phyloP scores from a whole-genome alignment of 2,113 vertebrate genomes.

The Neodon shergylaensis region DNA sequence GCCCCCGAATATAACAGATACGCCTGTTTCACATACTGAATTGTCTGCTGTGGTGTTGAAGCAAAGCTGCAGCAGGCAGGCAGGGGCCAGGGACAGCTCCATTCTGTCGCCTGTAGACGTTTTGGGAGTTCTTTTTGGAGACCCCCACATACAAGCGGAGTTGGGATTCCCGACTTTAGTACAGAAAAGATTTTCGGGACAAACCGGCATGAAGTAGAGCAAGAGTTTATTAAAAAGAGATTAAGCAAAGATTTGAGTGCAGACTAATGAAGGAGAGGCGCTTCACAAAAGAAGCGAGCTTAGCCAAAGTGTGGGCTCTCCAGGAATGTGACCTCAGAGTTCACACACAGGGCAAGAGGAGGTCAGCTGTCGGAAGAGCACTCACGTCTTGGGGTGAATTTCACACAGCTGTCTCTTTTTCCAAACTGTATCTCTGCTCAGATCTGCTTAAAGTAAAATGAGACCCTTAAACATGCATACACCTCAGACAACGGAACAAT shows the following conservation, averaged over 20 bases:
- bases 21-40: not conserved
- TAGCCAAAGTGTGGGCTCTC: not conserved
- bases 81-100: not conserved
- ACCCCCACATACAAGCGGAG: not conserved
- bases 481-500: not conserved
- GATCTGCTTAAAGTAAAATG: not conserved
- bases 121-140: not conserved
- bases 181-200: not conserved
- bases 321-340: not conserved
- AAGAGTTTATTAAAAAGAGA: not conserved
- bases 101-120: too few relatives aligned
- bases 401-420: not conserved
- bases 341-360: not conserved
- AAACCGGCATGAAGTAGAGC: not conserved
- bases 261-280: not conserved
- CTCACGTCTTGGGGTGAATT: not conserved
- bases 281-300: not conserved
- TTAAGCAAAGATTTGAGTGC: not conserved
- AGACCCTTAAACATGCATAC: not conserved
- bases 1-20: too few relatives aligned
- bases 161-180: not conserved
- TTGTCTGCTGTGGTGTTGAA: fast-evolving
- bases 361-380: not conserved
- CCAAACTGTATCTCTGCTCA: not conserved
- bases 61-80: fast-evolving